These are phyloP conservation scores for Nixonia krombeini DNA, from an alignment of 1,140 invertebrate species.

Conservation along the genomic window DNA sequence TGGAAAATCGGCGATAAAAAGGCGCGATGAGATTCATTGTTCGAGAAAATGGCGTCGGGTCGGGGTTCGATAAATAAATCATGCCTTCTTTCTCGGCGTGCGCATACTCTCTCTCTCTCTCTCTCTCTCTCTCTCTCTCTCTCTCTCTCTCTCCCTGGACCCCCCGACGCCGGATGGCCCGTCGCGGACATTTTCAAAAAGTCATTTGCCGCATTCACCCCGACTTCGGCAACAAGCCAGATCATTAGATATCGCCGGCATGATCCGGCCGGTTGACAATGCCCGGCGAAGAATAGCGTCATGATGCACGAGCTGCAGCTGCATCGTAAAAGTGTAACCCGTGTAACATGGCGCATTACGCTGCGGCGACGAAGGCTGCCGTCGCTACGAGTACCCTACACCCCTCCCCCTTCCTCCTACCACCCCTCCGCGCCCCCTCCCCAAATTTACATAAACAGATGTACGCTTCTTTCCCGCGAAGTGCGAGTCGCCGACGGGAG, in stretches of 20 bases:
- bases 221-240: constrained; percentile 24
- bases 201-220: constrained; percentile 29
- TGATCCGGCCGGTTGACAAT: constrained; percentile 6
- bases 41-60: too few species aligned
- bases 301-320: constrained; percentile 21
- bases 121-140: too few species aligned
- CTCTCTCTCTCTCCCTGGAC: neutral
- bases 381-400: too few species aligned
- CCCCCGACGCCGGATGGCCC: constrained; percentile 10
- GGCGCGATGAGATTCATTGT: too few species aligned
- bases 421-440: too few species aligned
- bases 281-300: constrained; percentile 1
- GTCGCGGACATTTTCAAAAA: constrained; percentile 42
- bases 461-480: constrained; percentile 18
- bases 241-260: constrained; percentile 42
- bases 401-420: too few species aligned
- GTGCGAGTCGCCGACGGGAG: constrained; percentile 1
- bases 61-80: too few species aligned
- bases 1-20: too few species aligned
- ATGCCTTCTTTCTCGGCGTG: too few species aligned
- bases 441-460: constrained; percentile 46
- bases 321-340: constrained; percentile 15
- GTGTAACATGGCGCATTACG: constrained; percentile 1
- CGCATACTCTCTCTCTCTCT: too few species aligned
- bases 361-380: too few species aligned